Conservation (phyloP, 2,797 vertebrate genomes). For the Columba guinea region DNA sequence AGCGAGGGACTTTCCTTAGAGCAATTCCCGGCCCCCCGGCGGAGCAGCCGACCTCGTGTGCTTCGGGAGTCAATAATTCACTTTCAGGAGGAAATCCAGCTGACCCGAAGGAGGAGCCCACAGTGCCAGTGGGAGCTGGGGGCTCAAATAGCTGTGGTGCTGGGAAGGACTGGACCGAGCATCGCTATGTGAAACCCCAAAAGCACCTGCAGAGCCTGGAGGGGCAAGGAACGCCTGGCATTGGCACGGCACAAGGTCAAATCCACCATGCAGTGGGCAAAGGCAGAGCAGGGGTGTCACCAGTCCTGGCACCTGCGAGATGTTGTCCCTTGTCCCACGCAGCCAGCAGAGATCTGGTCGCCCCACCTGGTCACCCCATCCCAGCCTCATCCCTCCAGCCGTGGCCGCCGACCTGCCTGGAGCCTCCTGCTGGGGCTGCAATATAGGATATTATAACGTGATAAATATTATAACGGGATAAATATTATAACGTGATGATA, state of each 20-base stretch:
- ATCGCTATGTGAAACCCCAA: neutral
- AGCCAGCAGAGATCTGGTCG: fast-evolving
- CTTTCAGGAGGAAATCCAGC: neutral
- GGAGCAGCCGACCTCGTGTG: neutral
- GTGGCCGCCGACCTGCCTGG: fast-evolving
- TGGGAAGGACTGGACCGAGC: neutral
- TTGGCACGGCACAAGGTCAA: fast-evolving
- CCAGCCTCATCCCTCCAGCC: neutral
- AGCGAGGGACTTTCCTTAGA: neutral
- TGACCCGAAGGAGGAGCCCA: neutral
- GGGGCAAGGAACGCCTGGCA: neutral
- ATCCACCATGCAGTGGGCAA: fast-evolving
- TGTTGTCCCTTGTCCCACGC: neutral
- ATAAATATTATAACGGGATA: no score
- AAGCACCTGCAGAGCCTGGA: neutral
- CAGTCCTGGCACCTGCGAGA: fast-evolving
- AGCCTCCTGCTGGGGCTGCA: fast-evolving
- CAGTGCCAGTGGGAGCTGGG: fast-evolving
- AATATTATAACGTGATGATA: no score
- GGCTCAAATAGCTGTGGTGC: fast-evolving
- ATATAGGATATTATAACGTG: no score
- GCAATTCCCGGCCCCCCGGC: neutral
- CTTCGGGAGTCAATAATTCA: neutral
- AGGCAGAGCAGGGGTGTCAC: neutral
- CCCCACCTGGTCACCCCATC: no score